Conservation (phyloP, 2,113 vertebrate species). For the Pteropus alecto region DNA sequence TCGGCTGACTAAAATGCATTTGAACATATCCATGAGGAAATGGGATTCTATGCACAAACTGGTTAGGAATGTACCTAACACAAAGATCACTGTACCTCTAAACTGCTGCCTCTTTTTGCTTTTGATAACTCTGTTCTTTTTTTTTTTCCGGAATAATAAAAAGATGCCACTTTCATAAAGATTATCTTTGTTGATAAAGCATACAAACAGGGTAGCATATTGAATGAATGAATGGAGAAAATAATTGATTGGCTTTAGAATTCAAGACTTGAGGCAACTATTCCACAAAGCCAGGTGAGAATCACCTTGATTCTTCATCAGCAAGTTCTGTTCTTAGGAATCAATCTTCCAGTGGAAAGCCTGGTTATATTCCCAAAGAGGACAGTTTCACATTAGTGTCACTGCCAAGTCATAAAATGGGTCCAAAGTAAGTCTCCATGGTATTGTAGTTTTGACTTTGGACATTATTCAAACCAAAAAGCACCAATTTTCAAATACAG, state of each 20-base stretch:
- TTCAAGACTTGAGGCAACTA: background rate
- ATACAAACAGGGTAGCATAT: background rate
- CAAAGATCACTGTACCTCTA: background rate
- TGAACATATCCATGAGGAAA: background rate
- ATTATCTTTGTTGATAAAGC: background rate
- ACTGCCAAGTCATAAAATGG: background rate
- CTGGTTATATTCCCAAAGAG: background rate
- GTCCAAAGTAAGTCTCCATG: background rate
- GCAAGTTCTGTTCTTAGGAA: background rate
- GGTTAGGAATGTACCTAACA: background rate
- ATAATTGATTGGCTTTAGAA: background rate
- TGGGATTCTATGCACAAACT: background rate
- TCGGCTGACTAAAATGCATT: background rate
- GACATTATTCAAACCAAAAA: background rate
- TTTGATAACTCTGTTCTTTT: slow-evolving; percentile 18
- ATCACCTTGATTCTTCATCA: slow-evolving; percentile 18
- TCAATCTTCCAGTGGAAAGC: background rate
- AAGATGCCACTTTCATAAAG: background rate
- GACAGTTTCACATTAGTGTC: background rate
- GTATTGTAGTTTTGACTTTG: background rate
- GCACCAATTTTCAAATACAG: background rate
- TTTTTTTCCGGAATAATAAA: slow-evolving; percentile 21
- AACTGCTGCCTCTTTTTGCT: slow-evolving; percentile 13
- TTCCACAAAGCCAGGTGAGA: slow-evolving; percentile 4
- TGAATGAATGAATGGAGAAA: background rate